Base-by-base conservation (phyloP, 2,797 vertebrate species). In the Crossoptilon crossoptilon region DNA sequence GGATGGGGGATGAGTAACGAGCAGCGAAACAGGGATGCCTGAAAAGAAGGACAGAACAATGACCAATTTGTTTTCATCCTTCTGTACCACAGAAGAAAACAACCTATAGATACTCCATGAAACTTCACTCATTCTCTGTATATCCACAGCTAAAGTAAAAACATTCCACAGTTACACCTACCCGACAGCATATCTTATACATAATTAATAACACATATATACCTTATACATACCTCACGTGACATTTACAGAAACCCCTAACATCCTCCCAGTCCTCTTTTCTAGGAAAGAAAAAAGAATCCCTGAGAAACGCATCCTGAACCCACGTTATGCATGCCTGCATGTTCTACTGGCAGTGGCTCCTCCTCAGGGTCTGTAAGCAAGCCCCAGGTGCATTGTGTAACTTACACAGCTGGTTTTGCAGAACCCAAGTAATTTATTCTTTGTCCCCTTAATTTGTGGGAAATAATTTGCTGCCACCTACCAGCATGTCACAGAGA, bases 381-480 rank as follows among this genome's bases (percentile, higher is more conserved):
- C 29, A 24, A 94, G 60, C 64, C 37, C 33, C 77, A 84, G 74
- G 78, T 79, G 73, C 48, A 53, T 88, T 79, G 60, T 69, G 14
- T 10, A 70, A 85, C 78, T 81, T 91, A 86, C 83, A 91, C 83
- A 92, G 93, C 77, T 93, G 67, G 15, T 91, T 75, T 77, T 85
- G 59, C 29, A 89, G 76, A 72, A 79, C 60, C 79, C 60, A 85
- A 80, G 27, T 87, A 87, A 89, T 29, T 10, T 29, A 29, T 29
- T 29, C 63, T 73, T 69, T 6, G 10, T 11, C 11, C 31, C n/a
- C n/a, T 74, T 83, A 71, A 85, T 7, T 87, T 87, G 77, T 31
- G 27, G 87, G 74, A 93, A 92, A 59, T 78, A 15, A 79, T 96
- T 92, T 94, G 87, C 83, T 95, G 91, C 84, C 95, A 95, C 77